Base-by-base conservation (phyloP, 53 echinoderm and acorn worm genomes). In the Hippasteria phrygiana region DNA sequence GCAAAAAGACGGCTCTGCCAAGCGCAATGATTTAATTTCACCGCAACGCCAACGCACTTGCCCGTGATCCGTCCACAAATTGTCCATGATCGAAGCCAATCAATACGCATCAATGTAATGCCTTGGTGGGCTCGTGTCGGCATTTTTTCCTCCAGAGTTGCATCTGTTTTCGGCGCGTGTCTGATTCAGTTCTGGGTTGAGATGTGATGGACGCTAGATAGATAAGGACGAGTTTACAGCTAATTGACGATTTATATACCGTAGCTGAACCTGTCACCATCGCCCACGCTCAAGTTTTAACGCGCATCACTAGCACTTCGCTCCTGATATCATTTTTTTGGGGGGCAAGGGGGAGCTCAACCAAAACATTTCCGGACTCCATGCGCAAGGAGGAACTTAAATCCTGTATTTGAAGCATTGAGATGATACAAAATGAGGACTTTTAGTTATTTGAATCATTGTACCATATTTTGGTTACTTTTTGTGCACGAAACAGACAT, bases 21-120 rank as follows among this genome's bases (percentile, higher is more conserved):
- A 29, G 31, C 18, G 20, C 35, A 0, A 22, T 3, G 37, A 37
- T 78, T 78, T 31, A 78, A 55, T 78, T 78, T 56, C 14, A 59
- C 59, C 18, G 20, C 83, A 83, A 83, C 70, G 83, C 83, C 70
- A 69, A 83, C 83, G 47, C 82, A 39, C 24, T 33, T 50, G 14
- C 62, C 80, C 42, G 62, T 13, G 80, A 63, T 62, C 38, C 43
- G 12, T 22, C 27, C 43, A 47, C 47, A 28, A 67, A 47, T 69
- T 56, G 78, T 9, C 8, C 22, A 43, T 69, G 83, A 83, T 83
- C 83, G 83, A 83, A 83, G 6, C 39, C 55, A 34, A 78, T 78
- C 78, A 78, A 67, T 47, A 5, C 66, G 37, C 67, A 34, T 83
- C 64, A 66, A n/a, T 45, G 40, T 46, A 47, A 31, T 2, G 22